Evolutionary conservation across 1,140 invertebrate species (phyloP).

Genomic region (Ceratoteleas bidentatus): DNA sequence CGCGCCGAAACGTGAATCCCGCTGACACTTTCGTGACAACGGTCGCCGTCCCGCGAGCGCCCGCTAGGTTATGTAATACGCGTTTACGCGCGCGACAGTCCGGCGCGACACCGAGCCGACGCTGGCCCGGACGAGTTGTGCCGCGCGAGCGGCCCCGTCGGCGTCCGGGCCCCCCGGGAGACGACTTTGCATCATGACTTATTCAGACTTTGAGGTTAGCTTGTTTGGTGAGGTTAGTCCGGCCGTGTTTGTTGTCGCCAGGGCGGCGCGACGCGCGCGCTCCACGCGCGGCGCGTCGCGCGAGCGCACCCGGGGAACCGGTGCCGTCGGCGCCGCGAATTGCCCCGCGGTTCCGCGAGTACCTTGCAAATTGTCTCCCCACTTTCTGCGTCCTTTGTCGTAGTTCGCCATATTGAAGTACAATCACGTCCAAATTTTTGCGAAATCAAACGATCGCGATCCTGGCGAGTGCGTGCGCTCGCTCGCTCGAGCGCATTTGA

Average conservation of each 20-base stretch:
- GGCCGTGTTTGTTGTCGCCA: neutral
- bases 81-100: neutral
- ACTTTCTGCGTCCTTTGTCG: conserved; percentile 7
- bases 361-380: conserved; percentile 73
- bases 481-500: conserved; percentile 1
- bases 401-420: conserved; percentile 45
- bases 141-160: neutral
- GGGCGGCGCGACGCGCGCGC: neutral
- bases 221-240: conserved; percentile 75
- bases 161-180: conserved; percentile 41
- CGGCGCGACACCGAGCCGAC: neutral
- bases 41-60: conserved; percentile 7
- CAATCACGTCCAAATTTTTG: conserved; percentile 70
- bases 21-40: conserved; percentile 46
- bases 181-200: conserved; percentile 64
- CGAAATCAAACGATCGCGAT: conserved; percentile 24
- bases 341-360: conserved; percentile 59
- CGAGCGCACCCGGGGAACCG: neutral
- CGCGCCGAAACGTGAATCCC: neutral
- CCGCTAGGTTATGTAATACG: conserved; percentile 57
- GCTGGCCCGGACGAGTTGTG: conserved; percentile 1
- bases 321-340: neutral
- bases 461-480: neutral
- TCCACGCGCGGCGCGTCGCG: conserved; percentile 2
- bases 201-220: conserved; percentile 73